Base-by-base conservation (phyloP, 2,888 invertebrate species). In the Cylindroiulus punctatus region DNA sequence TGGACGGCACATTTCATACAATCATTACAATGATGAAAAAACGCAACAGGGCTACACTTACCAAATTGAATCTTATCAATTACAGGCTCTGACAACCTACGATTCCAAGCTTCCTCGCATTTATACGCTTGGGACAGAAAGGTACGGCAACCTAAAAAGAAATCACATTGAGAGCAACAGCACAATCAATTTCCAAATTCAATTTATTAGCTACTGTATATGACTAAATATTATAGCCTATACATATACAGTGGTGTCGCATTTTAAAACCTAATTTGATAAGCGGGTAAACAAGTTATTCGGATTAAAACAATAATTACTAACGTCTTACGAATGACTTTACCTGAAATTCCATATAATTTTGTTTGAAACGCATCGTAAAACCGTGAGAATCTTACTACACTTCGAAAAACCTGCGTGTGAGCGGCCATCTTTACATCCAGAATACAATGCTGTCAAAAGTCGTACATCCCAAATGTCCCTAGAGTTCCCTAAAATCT, bases 41-140 rank as follows among this genome's bases (percentile, higher is more conserved):
- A 8, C 40, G 8, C 8, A 40, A 8, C 8, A 40, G 8, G 8
- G 4, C 40, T 10, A 47, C 17, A 87, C 86, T 88, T 14, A 83
- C 83, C 83, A 22, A 42, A 83, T 19, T 84, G 22, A 30, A 84
- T 22, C n/a, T 84, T 44, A 7, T 84, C 47, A 26, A 84, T 47
- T 22, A 84, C 19, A 19, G 85, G 85, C 26, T 85, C 85, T n/a
- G 52, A 40, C 17, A 85, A 36, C n/a, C 85, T 32, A 19, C 65
- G 36, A 40, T 65, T 32, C 85, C 85, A 85, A 10, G 36, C 36
- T 14, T 85, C 36, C 19, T 85, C 76, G 22, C 57, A 85, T 8
- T 26, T 42, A 26, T 85, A 85, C 30, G 85, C n/a, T n/a, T 47
- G 57, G 10, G 85, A 85, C 30, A 85, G 30, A 76, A 14, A 85